phyloP scores from a whole-genome alignment of 1,140 invertebrate genomes.

The Neelides sp. region DNA sequence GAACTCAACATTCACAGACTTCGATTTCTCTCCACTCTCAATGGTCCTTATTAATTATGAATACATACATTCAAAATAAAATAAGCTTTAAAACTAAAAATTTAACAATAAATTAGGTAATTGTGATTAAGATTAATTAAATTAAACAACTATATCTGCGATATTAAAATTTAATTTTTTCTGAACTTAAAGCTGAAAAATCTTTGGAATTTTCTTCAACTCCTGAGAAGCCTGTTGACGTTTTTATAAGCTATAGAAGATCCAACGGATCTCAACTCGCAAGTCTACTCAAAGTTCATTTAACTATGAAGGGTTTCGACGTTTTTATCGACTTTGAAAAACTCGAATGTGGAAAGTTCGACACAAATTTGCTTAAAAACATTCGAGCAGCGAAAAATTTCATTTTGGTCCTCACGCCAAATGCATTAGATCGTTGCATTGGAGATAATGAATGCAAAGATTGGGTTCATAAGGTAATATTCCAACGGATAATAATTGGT shows the following conservation, averaged over 20 bases:
- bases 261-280: conserved; percentile 96
- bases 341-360: conserved; percentile 93
- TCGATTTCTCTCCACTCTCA: conserved; percentile 74
- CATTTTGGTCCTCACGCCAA: conserved; percentile 84
- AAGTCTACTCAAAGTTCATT: conserved; percentile 76
- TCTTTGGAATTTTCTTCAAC: conserved; percentile 47
- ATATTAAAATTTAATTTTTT: not conserved
- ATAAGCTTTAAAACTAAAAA: too few species aligned
- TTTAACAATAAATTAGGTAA: too few species aligned
- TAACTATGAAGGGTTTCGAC: conserved; percentile 81
- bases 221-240: conserved; percentile 75
- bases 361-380: conserved; percentile 90
- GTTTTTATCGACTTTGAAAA: conserved; percentile 92
- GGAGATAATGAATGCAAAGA: conserved; percentile 87
- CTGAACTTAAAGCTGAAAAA: conserved; percentile 36
- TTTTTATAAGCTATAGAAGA: conserved; percentile 93
- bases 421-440: conserved; percentile 83
- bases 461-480: conserved; percentile 92
- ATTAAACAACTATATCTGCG: not conserved
- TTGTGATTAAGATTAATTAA: too few species aligned
- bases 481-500: not conserved
- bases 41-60: conserved; percentile 46
- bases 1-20: conserved; percentile 83
- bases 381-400: conserved; percentile 94
- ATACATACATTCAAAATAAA: too few species aligned